phyloP scores from a whole-genome alignment of 2,113 vertebrate genomes.

The Hippocampus barbouri region DNA sequence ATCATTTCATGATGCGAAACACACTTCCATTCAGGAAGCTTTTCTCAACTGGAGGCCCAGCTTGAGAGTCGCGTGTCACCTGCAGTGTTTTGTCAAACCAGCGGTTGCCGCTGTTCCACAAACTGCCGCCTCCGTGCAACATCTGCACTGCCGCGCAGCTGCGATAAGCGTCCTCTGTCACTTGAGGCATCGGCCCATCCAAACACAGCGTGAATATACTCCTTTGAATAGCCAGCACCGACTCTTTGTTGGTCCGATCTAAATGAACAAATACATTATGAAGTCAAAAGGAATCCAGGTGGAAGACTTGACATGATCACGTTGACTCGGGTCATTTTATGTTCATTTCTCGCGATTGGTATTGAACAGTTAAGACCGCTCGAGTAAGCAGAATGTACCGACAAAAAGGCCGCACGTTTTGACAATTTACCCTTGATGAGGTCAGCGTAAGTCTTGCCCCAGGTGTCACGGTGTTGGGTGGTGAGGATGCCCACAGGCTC shows the following conservation, averaged over 20 bases:
- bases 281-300: not conserved
- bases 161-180: conserved; percentile 72
- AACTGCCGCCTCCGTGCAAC: conserved; percentile 88
- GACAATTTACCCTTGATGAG: conserved; percentile 80
- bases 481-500: conserved; percentile 93
- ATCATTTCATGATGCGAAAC: not conserved
- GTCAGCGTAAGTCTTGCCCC: conserved; percentile 86
- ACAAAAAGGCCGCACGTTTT: not conserved
- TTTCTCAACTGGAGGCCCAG: not conserved
- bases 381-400: not conserved
- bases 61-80: conserved; percentile 58
- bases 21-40: not conserved
- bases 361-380: not conserved
- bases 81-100: conserved; percentile 99
- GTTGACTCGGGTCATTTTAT: not conserved
- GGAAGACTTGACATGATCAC: not conserved
- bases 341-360: not conserved
- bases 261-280: not conserved
- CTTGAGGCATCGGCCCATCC: conserved; percentile 77
- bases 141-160: conserved; percentile 85
- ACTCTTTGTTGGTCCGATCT: conserved; percentile 90
- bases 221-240: conserved; percentile 82
- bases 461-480: conserved; percentile 86
- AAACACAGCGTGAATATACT: conserved; percentile 91
- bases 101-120: conserved; percentile 88